These are phyloP conservation scores for Kryptolebias ocellatus DNA, from an alignment of 2,797 vertebrate genomes.

Conservation along the genomic window DNA sequence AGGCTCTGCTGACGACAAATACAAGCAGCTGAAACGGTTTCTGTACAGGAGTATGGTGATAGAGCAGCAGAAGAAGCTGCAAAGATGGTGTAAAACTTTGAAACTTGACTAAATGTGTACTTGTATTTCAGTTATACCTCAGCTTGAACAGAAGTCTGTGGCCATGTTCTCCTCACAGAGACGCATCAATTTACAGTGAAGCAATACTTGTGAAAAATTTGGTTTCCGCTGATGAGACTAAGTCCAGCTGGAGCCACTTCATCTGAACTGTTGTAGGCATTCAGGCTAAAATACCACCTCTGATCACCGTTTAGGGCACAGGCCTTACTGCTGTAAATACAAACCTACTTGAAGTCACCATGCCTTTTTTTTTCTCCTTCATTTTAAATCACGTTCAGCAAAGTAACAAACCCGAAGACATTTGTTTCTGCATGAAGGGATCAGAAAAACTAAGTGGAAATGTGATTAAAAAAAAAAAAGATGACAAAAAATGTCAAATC, in stretches of 20 bases:
- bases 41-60: slow-evolving; percentile 38
- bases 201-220: slow-evolving; percentile 69
- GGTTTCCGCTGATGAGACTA: slow-evolving; percentile 58
- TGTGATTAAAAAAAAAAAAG: background rate
- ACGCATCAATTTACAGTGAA: slow-evolving; percentile 61
- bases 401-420: slow-evolving; percentile 67
- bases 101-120: slow-evolving; percentile 63
- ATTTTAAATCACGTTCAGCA: slow-evolving; percentile 73
- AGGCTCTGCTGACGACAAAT: slow-evolving; percentile 20
- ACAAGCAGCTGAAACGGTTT: background rate
- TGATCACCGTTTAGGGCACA: slow-evolving; percentile 44
- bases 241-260: slow-evolving; percentile 46
- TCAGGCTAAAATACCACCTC: slow-evolving; percentile 53
- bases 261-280: slow-evolving; percentile 44
- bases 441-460: slow-evolving; percentile 32
- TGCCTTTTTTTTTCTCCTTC: slow-evolving; percentile 69
- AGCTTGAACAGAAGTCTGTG: slow-evolving; percentile 59
- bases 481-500: slow-evolving; percentile 18
- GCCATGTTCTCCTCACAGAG: slow-evolving; percentile 57
- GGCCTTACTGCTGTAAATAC: slow-evolving; percentile 71
- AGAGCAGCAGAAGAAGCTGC: slow-evolving; percentile 38
- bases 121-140: slow-evolving; percentile 74
- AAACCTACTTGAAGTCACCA: slow-evolving; percentile 80
- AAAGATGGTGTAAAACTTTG: slow-evolving; percentile 36
- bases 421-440: slow-evolving; percentile 65